Percentiles rank a stretch among this genome's conserved stretches.
Conservation (phyloP, 2,113 vertebrate genomes). For the Malaclemys terrapin region DNA sequence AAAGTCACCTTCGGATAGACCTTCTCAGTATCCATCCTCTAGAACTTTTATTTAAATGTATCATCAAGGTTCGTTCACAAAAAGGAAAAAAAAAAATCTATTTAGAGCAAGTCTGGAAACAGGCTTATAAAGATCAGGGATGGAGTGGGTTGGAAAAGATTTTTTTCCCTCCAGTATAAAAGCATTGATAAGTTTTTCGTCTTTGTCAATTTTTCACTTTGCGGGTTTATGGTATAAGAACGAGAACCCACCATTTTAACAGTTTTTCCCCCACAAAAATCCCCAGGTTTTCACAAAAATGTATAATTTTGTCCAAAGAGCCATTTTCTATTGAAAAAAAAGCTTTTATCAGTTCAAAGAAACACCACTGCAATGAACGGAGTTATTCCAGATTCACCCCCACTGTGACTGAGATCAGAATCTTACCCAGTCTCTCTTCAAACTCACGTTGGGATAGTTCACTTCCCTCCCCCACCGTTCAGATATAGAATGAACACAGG, state of each 20-base stretch:
- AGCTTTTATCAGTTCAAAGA: neutral
- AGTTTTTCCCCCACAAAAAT: neutral
- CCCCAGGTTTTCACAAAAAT: neutral
- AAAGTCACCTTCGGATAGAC: neutral
- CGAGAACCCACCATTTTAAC: neutral
- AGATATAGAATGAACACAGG: conserved; percentile 40
- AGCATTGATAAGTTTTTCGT: neutral
- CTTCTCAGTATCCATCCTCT: neutral
- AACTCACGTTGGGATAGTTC: neutral
- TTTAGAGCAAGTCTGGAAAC: neutral
- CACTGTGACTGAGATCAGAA: neutral
- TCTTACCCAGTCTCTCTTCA: neutral
- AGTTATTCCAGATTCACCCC: neutral
- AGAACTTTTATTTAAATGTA: neutral
- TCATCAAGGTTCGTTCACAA: neutral
- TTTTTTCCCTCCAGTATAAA: neutral
- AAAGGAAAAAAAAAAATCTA: neutral
- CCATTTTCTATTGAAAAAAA: neutral
- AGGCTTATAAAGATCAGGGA: neutral
- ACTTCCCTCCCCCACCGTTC: conserved; percentile 25
- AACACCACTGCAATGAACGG: neutral
- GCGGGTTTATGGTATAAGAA: neutral
- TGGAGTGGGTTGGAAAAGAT: neutral
- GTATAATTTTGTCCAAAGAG: neutral
- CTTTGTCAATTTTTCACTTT: neutral